A percentile compares a stretch with the other conserved stretches of the same genome.
phyloP scores from a whole-genome alignment of 2,113 vertebrate genomes.

The Rhinoderma darwinii region DNA sequence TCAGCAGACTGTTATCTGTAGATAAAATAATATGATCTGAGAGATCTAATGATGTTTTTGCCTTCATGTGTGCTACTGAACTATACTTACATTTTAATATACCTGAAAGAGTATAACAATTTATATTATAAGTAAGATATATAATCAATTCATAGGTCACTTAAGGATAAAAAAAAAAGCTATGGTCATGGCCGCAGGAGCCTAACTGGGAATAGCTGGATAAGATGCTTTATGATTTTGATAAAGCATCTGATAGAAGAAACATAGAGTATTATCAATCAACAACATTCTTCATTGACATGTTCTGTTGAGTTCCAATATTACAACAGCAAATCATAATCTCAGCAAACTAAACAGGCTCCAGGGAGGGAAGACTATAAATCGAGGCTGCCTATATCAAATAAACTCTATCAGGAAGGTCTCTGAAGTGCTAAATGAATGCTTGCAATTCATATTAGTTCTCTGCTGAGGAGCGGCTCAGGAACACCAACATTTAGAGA shows the following conservation, averaged over 20 bases:
- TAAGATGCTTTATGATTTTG: slow-evolving; percentile 68
- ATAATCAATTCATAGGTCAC: slow-evolving; percentile 34
- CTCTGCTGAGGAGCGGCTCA: slow-evolving; percentile 46
- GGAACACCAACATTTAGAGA: slow-evolving; percentile 52
- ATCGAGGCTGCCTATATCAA: slow-evolving; percentile 68
- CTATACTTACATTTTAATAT: slow-evolving; percentile 13
- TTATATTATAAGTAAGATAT: not conserved
- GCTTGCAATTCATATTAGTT: slow-evolving; percentile 63
- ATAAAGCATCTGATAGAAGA: slow-evolving; percentile 70
- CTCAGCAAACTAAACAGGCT: slow-evolving; percentile 71
- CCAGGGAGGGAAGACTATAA: slow-evolving; percentile 68
- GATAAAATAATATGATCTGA: not conserved
- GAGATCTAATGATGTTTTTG: not conserved
- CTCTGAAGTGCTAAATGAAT: slow-evolving; percentile 65
- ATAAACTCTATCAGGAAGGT: slow-evolving; percentile 69
- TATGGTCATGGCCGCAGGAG: slow-evolving; percentile 61
- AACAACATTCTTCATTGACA: slow-evolving; percentile 67
- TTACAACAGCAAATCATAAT: slow-evolving; percentile 75
- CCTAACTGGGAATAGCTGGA: slow-evolving; percentile 57
- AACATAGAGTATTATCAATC: slow-evolving; percentile 68
- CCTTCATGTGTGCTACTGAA: not conserved
- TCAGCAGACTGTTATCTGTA: not conserved
- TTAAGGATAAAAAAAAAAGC: slow-evolving; percentile 56
- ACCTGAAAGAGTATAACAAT: not conserved
- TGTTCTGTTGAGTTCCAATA: slow-evolving; percentile 70